phyloP scores from a whole-genome alignment of 2,888 invertebrate species.

The Pseudanteris insignis region DNA sequence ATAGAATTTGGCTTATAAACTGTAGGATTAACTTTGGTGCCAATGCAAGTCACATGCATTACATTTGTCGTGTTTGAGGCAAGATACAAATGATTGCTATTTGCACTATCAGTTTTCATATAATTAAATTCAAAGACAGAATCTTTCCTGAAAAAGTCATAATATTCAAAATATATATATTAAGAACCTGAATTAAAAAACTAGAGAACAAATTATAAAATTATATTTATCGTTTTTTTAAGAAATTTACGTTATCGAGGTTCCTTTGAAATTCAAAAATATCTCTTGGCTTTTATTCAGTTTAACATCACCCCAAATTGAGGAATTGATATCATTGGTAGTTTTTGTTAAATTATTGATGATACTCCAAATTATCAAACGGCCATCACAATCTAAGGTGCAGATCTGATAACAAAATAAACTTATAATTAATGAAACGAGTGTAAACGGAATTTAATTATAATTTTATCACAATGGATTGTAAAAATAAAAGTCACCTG shows the following conservation, averaged over 20 bases:
- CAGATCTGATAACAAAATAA: slow-evolving; percentile 67
- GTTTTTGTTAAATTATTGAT: slow-evolving; percentile 58
- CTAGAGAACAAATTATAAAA: no score
- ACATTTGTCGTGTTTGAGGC: slow-evolving; percentile 67
- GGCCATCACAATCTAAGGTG: slow-evolving; percentile 68
- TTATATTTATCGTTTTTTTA: no score
- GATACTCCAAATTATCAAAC: slow-evolving; percentile 68
- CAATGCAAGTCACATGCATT: slow-evolving; percentile 63
- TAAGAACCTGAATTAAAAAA: no score
- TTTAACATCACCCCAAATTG: slow-evolving; percentile 65
- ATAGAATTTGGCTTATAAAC: slow-evolving; percentile 54
- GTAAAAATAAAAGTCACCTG: no score
- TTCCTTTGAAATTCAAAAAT: slow-evolving; percentile 50
- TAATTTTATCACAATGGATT: no score
- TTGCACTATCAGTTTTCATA: slow-evolving; percentile 64
- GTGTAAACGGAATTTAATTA: neutral
- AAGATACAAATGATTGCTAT: slow-evolving; percentile 67
- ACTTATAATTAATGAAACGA: no score
- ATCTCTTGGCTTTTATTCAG: slow-evolving; percentile 66
- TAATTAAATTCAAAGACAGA: slow-evolving; percentile 59
- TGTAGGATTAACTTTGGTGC: slow-evolving; percentile 54
- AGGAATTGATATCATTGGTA: slow-evolving; percentile 60
- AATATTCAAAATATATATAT: no score
- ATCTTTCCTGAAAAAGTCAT: slow-evolving; percentile 49
- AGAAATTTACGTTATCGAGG: slow-evolving; percentile 33